Evolutionary conservation across 2,888 invertebrate species (phyloP), one percentile per base, ranked within the genome.

Genomic region (Diaphora mendica): DNA sequence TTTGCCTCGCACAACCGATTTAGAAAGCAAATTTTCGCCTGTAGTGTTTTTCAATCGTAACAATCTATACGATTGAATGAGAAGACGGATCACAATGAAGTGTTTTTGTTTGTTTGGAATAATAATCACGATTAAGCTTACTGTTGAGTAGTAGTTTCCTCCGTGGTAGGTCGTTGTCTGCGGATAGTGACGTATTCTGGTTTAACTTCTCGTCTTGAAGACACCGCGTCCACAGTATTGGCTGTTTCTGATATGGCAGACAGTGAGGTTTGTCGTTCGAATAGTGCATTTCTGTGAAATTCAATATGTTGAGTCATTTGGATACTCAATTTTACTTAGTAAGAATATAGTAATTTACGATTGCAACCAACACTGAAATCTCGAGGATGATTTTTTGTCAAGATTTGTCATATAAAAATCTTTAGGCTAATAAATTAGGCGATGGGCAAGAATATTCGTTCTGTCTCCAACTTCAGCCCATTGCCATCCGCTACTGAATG

Each of bases 171-270:
- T 79, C 96, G 94, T 75, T 95, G 96, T 83, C 97, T 93, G 84
- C 96, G 95, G 64, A 97, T 97, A 3, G 97, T 97, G 3, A 97
- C 97, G 85, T 97, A 97, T 86, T 97, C 96, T 3, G 97, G 97
- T 59, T 90, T 84, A 74, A 91, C 92, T 68, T 95, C 95, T 62
- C 92, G 89, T 33, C 94, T 87, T 0, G 91, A 85, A 64, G 85
- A 91, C 11, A 87, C 76, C 20, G 93, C 87, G 71, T 94, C 92
- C 66, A 93, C 72, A 0, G 90, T 78, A 75, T 90, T 91, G 0
- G 89, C 83, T 11, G 89, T 82, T 20, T 93, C 93, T 3, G 91
- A 89, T 7, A 92, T 90, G 0, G 94, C 80, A 0, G 92, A 87
- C 67, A 88, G 88, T 0, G 94, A 85, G 73, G 93, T 94, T 0